phyloP scores from a whole-genome alignment of 1,140 invertebrate species.

The Hycleus cichorii region DNA sequence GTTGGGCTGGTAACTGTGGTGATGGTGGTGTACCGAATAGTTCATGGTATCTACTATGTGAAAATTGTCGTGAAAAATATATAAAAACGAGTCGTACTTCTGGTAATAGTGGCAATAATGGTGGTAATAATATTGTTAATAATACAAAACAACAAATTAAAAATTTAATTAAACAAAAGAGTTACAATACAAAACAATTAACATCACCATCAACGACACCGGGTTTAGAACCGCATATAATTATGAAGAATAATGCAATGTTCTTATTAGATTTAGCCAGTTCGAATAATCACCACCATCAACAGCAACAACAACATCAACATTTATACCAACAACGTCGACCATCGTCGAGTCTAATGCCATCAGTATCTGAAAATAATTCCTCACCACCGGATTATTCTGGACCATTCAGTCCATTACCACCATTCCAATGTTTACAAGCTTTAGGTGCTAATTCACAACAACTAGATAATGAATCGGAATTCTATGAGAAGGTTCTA shows the following conservation, averaged over 20 bases:
- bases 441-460: conserved; percentile 56
- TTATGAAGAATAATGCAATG: conserved; percentile 89
- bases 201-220: conserved; percentile 40
- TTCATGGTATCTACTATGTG: conserved; percentile 89
- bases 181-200: conserved; percentile 23
- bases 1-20: conserved; percentile 83
- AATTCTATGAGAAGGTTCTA: conserved; percentile 49
- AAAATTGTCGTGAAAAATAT: conserved; percentile 78
- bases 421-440: conserved; percentile 71
- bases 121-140: too few relatives aligned
- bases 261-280: conserved; percentile 86
- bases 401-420: conserved; percentile 53
- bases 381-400: conserved; percentile 45
- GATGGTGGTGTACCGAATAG: conserved; percentile 71
- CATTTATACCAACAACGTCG: conserved; percentile 36
- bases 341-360: conserved; percentile 49
- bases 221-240: conserved; percentile 59
- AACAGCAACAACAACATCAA: conserved; percentile 26
- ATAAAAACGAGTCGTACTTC: conserved; percentile 48
- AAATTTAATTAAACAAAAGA: conserved; percentile 27
- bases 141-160: conserved; percentile 24
- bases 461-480: conserved; percentile 43
- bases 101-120: conserved; percentile 1
- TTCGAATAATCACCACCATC: conserved; percentile 48
- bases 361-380: conserved; percentile 54